Base-by-base conservation (phyloP, 2,113 vertebrate species). In the Sebastes schlegelii region DNA sequence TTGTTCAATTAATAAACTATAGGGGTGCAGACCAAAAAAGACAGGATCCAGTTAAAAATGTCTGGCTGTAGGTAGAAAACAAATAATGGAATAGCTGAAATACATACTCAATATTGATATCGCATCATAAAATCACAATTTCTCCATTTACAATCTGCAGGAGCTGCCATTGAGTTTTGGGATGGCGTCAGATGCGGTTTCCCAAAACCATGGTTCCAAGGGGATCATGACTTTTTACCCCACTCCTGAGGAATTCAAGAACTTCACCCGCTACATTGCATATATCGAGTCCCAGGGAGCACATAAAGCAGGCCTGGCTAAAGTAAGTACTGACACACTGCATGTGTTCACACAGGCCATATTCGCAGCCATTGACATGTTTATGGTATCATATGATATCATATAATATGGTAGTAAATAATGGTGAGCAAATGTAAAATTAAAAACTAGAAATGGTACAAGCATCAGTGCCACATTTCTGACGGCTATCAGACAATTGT, bases 191-290 rank as follows among this genome's bases (percentile, higher is more conserved):
- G 96, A 97, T 42, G 86, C 85, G 13, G 93, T 91, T 79, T 92
- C 94, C 88, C 95, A 93, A 77, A 96, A 92, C 89, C 94, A 93
- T 58, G 92, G 93, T 52, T 96, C 96, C 72, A 96, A 91, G 8
- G 88, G 95, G 74, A 98, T 98, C 93, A 97, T 98, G 97, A 99
- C 97, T 4, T 99, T 99, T 94, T 96, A 96, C 80, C 98, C 98
- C 8, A 98, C 96, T 26, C 91, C 90, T 78, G 98, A 98, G 67
- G 96, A 99, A 88, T 99, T 98, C 91, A 96, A 95, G 68, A 95
- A 98, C 92, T 99, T 99, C 94, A 97, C 91, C 88, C 96, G 98
- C 3, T 99, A 99, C 84, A 92, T 99, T 52, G 97, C 97, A 14
- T 98, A 97, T 72, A 96, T 99, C 55, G 98, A 99, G 90, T 96